These are phyloP conservation scores for Trochalopteron elliotii DNA, from an alignment of 2,113 vertebrate species.

Conservation along the genomic window DNA sequence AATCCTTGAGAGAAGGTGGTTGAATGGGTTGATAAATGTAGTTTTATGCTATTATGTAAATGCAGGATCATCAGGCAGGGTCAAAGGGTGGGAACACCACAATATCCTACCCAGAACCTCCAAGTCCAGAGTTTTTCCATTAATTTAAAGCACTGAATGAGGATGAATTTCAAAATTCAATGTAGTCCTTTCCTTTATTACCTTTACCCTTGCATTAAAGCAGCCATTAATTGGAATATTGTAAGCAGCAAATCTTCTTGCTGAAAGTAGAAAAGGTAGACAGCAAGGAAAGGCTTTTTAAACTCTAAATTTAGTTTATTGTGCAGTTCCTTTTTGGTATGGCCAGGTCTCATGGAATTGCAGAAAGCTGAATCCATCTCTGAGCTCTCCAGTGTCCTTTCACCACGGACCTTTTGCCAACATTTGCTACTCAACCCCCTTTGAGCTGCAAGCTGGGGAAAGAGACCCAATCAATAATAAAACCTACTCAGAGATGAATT, in stretches of 20 bases:
- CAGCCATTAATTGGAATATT: neutral
- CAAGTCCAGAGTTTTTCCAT: neutral
- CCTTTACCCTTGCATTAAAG: neutral
- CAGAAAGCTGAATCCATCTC: neutral
- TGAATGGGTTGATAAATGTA: neutral
- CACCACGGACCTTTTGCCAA: neutral
- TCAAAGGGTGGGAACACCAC: neutral
- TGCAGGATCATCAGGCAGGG: neutral
- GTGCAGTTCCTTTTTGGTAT: neutral
- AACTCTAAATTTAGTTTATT: neutral
- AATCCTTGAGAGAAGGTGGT: neutral
- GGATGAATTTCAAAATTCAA: neutral
- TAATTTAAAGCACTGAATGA: neutral
- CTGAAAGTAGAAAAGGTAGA: neutral
- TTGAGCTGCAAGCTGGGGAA: neutral
- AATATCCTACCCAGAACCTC: neutral
- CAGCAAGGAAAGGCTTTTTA: neutral
- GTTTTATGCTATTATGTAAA: neutral
- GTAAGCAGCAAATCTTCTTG: neutral
- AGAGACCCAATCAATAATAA: neutral
- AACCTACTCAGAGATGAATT: neutral
- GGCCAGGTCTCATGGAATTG: neutral
- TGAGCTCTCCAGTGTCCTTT: neutral
- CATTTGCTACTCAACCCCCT: accelerated
- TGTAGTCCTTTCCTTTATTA: neutral